These are phyloP conservation scores for Petrolisthes cinctipes DNA, from an alignment of 2,888 invertebrate genomes.

Conservation along the genomic window DNA sequence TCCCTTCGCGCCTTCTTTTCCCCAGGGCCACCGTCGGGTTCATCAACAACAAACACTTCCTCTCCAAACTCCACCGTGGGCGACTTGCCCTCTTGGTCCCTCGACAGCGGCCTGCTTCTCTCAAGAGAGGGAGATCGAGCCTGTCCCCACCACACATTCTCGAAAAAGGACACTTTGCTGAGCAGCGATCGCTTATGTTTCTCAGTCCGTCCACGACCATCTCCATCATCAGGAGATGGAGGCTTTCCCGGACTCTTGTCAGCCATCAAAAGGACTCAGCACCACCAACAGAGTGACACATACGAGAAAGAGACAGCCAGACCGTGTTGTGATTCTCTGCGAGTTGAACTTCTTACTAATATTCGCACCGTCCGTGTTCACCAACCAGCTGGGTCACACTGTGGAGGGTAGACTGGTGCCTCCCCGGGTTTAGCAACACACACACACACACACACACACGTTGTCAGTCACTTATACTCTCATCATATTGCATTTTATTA, in stretches of 20 bases:
- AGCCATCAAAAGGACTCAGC: constrained; percentile 28
- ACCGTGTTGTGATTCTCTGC: too few species aligned
- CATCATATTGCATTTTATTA: too few species aligned
- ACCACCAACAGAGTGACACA: not conserved
- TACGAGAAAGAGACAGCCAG: not conserved
- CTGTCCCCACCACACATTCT: constrained; percentile 77
- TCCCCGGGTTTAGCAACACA: not conserved
- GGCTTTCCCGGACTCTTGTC: constrained; percentile 64
- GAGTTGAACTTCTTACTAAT: too few species aligned
- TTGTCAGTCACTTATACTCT: too few species aligned
- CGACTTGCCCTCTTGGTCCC: constrained; percentile 12
- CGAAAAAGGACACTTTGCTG: constrained; percentile 84
- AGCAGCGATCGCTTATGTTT: constrained; percentile 71
- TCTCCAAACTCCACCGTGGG: constrained; percentile 29
- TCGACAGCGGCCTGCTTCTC: constrained; percentile 25
- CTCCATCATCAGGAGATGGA: constrained; percentile 30
- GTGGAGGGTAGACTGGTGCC: constrained; percentile 7
- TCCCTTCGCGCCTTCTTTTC: constrained; percentile 34
- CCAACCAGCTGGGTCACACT: constrained; percentile 47
- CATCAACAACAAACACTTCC: constrained; percentile 39
- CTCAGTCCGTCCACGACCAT: constrained; percentile 41
- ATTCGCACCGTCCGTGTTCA: not conserved
- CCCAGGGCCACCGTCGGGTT: constrained; percentile 22
- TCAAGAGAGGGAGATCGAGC: constrained; percentile 58
- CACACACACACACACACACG: not conserved